Percentiles rank a stretch among this genome's conserved stretches.
Conservation (phyloP, 2,113 vertebrate species). For the Cettia cetti region DNA sequence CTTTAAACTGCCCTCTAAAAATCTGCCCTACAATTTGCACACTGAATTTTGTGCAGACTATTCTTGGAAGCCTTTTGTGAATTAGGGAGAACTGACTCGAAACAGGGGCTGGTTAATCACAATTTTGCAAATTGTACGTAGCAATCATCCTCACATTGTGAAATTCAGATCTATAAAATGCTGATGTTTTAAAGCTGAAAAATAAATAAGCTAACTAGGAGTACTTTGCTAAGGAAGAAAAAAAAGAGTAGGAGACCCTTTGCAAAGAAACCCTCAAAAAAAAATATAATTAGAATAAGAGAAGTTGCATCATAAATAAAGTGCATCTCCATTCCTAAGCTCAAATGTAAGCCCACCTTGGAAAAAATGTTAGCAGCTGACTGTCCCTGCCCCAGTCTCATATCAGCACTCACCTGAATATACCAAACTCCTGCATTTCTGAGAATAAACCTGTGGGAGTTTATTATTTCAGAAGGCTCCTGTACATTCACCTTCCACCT, state of each 20-base stretch:
- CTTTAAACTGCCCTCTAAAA: conserved; percentile 83
- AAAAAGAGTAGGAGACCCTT: conserved; percentile 51
- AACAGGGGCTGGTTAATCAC: conserved; percentile 81
- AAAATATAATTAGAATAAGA: conserved; percentile 20
- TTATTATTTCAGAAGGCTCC: not conserved
- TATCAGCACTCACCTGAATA: conserved; percentile 33
- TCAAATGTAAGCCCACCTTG: not conserved
- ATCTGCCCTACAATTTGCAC: conserved; percentile 80
- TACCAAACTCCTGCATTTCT: not conserved
- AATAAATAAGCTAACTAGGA: conserved; percentile 77
- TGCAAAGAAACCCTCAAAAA: conserved; percentile 65
- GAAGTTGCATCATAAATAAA: conserved; percentile 25
- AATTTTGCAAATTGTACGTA: conserved; percentile 82
- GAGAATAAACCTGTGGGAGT: not conserved
- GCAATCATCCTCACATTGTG: conserved; percentile 82
- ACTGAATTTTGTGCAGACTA: conserved; percentile 79
- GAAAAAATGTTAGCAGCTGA: not conserved
- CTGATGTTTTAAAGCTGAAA: conserved; percentile 80
- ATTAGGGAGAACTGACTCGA: conserved; percentile 76
- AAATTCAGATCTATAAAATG: conserved; percentile 79
- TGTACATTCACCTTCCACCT: not conserved
- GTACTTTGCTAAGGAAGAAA: conserved; percentile 57
- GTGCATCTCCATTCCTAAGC: not conserved
- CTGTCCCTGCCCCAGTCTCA: not conserved
- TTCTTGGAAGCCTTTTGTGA: conserved; percentile 82